Evolutionary conservation across 2,113 vertebrate species (phyloP).

Genomic region (Cricetomys ansorgei): DNA sequence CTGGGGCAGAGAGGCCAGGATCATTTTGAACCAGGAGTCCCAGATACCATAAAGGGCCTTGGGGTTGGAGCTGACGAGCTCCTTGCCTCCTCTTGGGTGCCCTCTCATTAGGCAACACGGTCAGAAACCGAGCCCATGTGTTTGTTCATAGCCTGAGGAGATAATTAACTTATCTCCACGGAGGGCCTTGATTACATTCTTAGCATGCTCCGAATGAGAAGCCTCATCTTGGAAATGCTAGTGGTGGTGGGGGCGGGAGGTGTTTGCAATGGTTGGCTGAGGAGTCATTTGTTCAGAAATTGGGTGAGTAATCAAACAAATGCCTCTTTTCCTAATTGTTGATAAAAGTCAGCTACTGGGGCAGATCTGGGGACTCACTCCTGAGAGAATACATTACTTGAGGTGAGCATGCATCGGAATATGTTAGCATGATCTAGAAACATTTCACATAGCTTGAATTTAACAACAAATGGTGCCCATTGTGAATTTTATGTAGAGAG

Average conservation of each 20-base stretch:
- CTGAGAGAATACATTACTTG: conserved; percentile 74
- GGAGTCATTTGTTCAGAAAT: conserved; percentile 85
- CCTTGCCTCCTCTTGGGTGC: conserved; percentile 75
- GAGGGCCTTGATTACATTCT: conserved; percentile 89
- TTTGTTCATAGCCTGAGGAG: conserved; percentile 87
- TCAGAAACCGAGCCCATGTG: conserved; percentile 85
- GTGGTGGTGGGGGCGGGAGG: conserved; percentile 68
- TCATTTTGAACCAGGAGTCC: not conserved
- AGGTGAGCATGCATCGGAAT: conserved; percentile 76
- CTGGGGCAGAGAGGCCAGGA: not conserved
- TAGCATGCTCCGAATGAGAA: conserved; percentile 89
- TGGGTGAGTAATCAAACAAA: conserved; percentile 83
- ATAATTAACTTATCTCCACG: conserved; percentile 89
- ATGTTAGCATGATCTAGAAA: conserved; percentile 73
- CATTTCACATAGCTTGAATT: conserved; percentile 73
- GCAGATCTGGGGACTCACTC: conserved; percentile 66
- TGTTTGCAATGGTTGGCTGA: conserved; percentile 82
- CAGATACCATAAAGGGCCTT: conserved; percentile 62
- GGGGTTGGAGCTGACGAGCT: conserved; percentile 81
- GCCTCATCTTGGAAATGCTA: conserved; percentile 82
- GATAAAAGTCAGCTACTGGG: conserved; percentile 84
- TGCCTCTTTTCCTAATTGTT: conserved; percentile 81
- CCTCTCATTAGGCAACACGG: conserved; percentile 86
- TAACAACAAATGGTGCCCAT: conserved; percentile 67
- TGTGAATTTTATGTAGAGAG: conserved; percentile 49